Evolutionary conservation across 2,113 vertebrate species (phyloP), one percentile per base, ranked within the genome.

Genomic region (Bungarus multicinctus): DNA sequence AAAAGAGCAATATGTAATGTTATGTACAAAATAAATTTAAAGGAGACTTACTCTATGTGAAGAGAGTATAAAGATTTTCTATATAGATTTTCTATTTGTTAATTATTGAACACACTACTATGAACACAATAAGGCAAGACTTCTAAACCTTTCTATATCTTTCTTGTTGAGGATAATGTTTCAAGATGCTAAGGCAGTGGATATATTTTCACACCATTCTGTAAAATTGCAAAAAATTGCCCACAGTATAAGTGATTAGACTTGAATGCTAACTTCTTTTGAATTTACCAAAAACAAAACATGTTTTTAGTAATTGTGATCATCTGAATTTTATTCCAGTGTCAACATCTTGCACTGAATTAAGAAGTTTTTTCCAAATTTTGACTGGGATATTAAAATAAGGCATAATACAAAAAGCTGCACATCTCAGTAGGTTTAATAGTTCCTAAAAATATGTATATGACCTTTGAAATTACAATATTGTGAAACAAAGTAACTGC

Each of bases 51-150:
- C 88, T 96, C 95, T 92, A 60, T 90, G 30, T 87, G 69, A 87
- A 93, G 81, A 90, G 74, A 93, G 30, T 57, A 45, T 95, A 94
- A 94, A 45, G 92, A 60, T 95, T 43, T 93, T 69, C 91, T 95
- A 89, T 92, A 95, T 94, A 94, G 91, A 96, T 95, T 96, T 90
- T 90, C 94, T 94, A 91, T 90, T 95, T 94, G 93, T 97, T 92
- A 64, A 93, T 6, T 94, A 96, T 97, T 95, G 96, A 93, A 94
- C 94, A 87, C 95, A 94, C 92, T 69, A 95, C 94, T 96, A 3
- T 25, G 89, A 95, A 95, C 58, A 57, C 53, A 94, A 94, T 93
- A 95, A 94, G 58, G 23, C 93, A 95, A 89, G 20, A 93, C 12
- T 92, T 81, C 39, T 47, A 92, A 57, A 58, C n/a, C 9, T 87